Percentiles rank a stretch among this genome's conserved stretches.
These are phyloP conservation scores for Arrhamphus sclerolepis DNA, from an alignment of 2,797 vertebrate genomes.

Conservation along the genomic window DNA sequence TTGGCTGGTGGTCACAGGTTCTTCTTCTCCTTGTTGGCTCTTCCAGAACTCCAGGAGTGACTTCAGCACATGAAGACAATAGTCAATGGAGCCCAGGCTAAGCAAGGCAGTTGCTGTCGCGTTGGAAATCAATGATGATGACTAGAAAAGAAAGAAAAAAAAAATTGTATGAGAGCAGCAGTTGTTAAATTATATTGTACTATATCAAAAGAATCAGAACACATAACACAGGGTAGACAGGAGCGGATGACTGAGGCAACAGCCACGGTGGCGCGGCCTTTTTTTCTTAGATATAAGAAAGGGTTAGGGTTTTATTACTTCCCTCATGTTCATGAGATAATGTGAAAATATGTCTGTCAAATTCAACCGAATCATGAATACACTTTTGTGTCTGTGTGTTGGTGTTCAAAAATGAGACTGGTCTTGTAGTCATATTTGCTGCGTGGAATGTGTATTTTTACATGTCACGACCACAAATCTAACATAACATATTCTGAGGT, in stretches of 20 bases:
- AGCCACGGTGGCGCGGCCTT: too few species aligned
- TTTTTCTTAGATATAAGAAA: too few species aligned
- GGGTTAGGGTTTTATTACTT: too few species aligned
- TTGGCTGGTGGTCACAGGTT: slow-evolving; percentile 91
- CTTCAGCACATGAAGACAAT: slow-evolving; percentile 95
- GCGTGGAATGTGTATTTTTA: too few species aligned
- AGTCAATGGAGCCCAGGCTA: slow-evolving; percentile 94
- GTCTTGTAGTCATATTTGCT: too few species aligned
- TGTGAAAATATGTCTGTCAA: neutral
- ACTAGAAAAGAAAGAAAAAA: slow-evolving; percentile 76
- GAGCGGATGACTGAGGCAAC: too few species aligned
- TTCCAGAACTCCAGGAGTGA: slow-evolving; percentile 98
- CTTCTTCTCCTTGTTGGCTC: slow-evolving; percentile 95
- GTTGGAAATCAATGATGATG: slow-evolving; percentile 97
- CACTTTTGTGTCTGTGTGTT: too few species aligned
- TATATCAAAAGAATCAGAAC: too few species aligned
- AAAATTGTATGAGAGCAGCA: neutral
- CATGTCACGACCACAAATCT: too few species aligned
- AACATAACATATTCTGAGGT: too few species aligned
- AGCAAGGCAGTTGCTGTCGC: slow-evolving; percentile 94
- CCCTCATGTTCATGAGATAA: neutral
- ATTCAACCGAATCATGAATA: neutral
- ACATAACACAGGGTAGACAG: too few species aligned
- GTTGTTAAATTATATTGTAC: neutral
- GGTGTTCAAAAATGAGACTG: too few species aligned